These are phyloP conservation scores for Drosophila prostipennis DNA, from an alignment of 2,888 invertebrate genomes.

Conservation along the genomic window DNA sequence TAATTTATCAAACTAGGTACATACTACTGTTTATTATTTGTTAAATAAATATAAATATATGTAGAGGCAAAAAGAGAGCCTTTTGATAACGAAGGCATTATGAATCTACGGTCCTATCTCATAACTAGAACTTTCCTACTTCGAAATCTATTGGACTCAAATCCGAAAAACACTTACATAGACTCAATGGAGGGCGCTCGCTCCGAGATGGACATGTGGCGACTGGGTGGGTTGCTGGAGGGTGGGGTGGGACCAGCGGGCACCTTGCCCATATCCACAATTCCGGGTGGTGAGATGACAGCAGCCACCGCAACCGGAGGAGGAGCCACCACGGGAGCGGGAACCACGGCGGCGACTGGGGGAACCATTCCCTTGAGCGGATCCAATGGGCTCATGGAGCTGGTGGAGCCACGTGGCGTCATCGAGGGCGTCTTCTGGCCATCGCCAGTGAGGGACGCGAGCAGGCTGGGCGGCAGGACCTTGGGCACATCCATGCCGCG, in stretches of 20 bases:
- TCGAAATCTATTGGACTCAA: background rate
- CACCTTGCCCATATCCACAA: conserved; percentile 43
- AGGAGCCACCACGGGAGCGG: conserved; percentile 33
- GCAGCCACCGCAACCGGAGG: conserved; percentile 53
- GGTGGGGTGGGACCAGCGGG: conserved; percentile 81
- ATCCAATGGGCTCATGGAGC: conserved; percentile 82
- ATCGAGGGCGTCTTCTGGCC: conserved; percentile 83
- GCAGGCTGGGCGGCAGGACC: conserved; percentile 90
- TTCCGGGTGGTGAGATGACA: conserved; percentile 84
- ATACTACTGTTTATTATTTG: no score
- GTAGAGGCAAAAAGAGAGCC: no score
- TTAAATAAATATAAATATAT: no score
- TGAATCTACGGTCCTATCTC: no score
- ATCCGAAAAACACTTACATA: conserved; percentile 82
- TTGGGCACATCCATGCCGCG: conserved; percentile 96
- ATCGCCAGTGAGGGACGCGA: conserved; percentile 86
- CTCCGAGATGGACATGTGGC: conserved; percentile 85
- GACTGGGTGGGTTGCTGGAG: conserved; percentile 84
- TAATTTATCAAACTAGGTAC: no score
- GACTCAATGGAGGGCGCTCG: conserved; percentile 87
- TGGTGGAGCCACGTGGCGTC: conserved; percentile 81
- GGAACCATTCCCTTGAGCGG: conserved; percentile 74
- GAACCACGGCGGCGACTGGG: conserved; percentile 34
- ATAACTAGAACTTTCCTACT: no score
- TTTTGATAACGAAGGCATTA: no score